Evolutionary conservation across 2,113 vertebrate species (phyloP).

Genomic region (Egretta garzetta): DNA sequence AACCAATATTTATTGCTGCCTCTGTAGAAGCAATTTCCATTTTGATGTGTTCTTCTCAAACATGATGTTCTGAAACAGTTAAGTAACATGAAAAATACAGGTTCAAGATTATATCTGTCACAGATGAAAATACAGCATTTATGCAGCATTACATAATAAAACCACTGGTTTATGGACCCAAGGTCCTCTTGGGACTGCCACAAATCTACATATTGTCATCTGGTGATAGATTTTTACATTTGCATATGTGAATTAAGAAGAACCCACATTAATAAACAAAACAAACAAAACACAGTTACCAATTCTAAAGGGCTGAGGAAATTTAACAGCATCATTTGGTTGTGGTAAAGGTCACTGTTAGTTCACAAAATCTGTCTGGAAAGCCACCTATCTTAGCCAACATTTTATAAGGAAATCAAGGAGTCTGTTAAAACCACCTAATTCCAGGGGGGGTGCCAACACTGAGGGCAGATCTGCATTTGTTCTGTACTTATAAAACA

Average conservation of each 20-base stretch:
- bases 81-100: constrained; percentile 77
- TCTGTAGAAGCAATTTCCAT: constrained; percentile 79
- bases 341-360: constrained; percentile 27
- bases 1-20: constrained; percentile 76
- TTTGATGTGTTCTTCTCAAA: constrained; percentile 74
- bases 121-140: constrained; percentile 77
- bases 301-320: not conserved
- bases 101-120: constrained; percentile 77
- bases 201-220: constrained; percentile 63
- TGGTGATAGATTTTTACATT: constrained; percentile 38
- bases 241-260: constrained; percentile 42
- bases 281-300: not conserved
- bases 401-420: not conserved
- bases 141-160: constrained; percentile 79
- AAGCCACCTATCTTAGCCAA: not conserved
- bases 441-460: not conserved
- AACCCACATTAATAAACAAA: constrained; percentile 24
- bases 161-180: constrained; percentile 63
- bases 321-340: constrained; percentile 12
- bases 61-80: constrained; percentile 74
- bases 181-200: constrained; percentile 54
- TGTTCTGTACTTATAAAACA: not conserved
- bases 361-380: constrained; percentile 3
- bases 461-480: not conserved
- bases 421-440: not conserved